phyloP scores from a whole-genome alignment of 2,888 invertebrate species.

The Drosophila glabriapex region DNA sequence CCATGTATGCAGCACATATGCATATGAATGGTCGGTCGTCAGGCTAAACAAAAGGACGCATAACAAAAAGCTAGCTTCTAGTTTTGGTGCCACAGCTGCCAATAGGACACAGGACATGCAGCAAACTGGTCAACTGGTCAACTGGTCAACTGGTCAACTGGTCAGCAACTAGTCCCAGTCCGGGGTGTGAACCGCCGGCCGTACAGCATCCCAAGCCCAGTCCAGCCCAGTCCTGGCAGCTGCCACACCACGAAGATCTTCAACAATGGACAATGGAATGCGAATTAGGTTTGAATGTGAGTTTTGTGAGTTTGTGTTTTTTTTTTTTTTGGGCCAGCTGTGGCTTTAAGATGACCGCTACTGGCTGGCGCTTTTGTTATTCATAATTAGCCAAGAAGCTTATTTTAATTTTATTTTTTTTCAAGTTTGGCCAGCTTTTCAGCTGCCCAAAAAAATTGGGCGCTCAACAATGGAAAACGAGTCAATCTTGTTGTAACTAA shows the following conservation, averaged over 20 bases:
- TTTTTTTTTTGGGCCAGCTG: slow-evolving; percentile 30
- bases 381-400: slow-evolving; percentile 58
- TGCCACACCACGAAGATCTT: slow-evolving; percentile 28
- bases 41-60: slow-evolving; percentile 53
- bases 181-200: slow-evolving; percentile 58
- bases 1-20: background rate
- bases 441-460: slow-evolving; percentile 32
- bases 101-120: slow-evolving; percentile 31
- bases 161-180: slow-evolving; percentile 32
- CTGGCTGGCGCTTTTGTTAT: slow-evolving; percentile 58
- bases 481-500: slow-evolving; percentile 42
- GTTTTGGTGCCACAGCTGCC: slow-evolving; percentile 48
- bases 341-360: slow-evolving; percentile 18
- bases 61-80: slow-evolving; percentile 67
- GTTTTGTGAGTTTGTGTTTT: background rate
- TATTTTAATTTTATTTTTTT: slow-evolving; percentile 23
- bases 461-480: slow-evolving; percentile 25
- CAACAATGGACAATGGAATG: slow-evolving; percentile 47
- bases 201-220: slow-evolving; percentile 64
- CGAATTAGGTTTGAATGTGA: slow-evolving; percentile 9
- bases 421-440: slow-evolving; percentile 36
- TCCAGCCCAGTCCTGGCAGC: slow-evolving; percentile 37
- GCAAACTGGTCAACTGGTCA: slow-evolving; percentile 55
- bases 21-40: slow-evolving; percentile 5
- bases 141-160: slow-evolving; percentile 45